phyloP scores from a whole-genome alignment of 2,888 invertebrate genomes.

The Biston stratarius region DNA sequence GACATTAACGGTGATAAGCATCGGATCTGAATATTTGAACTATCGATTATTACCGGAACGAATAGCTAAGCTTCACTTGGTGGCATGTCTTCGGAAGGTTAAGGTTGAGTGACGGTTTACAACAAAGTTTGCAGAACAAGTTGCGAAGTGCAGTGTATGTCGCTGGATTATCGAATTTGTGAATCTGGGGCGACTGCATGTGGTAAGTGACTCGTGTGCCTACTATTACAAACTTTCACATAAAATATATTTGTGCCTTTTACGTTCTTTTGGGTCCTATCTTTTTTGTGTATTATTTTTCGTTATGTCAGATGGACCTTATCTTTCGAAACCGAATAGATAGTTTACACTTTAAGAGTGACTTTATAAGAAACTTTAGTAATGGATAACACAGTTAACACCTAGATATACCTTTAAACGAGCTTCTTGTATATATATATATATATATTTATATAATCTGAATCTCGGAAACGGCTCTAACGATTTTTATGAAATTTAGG shows the following conservation, averaged over 20 bases:
- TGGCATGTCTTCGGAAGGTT: conserved; percentile 50
- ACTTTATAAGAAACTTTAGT: no score
- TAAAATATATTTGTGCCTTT: not conserved
- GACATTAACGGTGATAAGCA: conserved; percentile 51
- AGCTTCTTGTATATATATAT: no score
- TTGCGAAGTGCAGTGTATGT: conserved; percentile 53
- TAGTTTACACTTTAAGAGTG: no score
- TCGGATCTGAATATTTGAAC: conserved; percentile 37
- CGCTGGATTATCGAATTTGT: conserved; percentile 42
- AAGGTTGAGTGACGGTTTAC: conserved; percentile 53
- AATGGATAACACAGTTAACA: no score
- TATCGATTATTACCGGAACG: conserved; percentile 31
- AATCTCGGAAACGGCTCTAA: no score
- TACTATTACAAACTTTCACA: not conserved
- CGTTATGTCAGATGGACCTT: no score
- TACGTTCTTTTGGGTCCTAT: no score
- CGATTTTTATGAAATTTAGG: no score
- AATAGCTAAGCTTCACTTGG: conserved; percentile 43
- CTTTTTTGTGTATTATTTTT: no score
- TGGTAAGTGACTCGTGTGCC: conserved; percentile 48
- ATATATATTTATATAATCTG: no score
- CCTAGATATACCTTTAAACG: no score
- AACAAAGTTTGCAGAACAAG: conserved; percentile 48
- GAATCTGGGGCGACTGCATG: conserved; percentile 47
- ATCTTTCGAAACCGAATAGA: no score